Conservation (phyloP, 2,113 vertebrate species). For the Forbesichthys papilliferus region DNA sequence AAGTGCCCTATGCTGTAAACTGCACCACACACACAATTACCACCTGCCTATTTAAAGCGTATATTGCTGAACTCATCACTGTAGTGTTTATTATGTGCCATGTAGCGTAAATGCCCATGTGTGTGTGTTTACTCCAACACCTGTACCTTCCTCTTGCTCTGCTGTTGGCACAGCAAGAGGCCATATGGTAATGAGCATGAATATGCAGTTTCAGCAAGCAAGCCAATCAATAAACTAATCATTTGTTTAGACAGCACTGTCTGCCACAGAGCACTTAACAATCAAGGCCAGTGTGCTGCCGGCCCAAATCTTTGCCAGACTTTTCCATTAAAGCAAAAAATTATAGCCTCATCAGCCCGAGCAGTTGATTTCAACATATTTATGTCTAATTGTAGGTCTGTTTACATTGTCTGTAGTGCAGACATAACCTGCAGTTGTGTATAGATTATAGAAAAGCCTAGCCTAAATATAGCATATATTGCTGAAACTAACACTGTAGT, state of each 20-base stretch:
- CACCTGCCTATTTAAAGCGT: no score
- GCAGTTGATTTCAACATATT: neutral
- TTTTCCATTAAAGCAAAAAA: slow-evolving; percentile 5
- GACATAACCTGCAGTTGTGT: no score
- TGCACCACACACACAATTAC: no score
- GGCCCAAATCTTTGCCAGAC: neutral
- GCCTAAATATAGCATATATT: no score
- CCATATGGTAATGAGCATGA: slow-evolving; percentile 41
- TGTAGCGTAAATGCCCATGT: slow-evolving; percentile 19
- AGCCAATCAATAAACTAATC: slow-evolving; percentile 47
- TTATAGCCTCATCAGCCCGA: neutral
- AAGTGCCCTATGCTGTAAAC: neutral
- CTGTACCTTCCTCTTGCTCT: neutral
- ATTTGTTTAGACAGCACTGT: slow-evolving; percentile 15
- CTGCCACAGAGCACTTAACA: slow-evolving; percentile 22
- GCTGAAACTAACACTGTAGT: neutral
- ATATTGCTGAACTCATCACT: no score
- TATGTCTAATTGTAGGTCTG: no score
- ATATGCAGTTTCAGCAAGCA: slow-evolving; percentile 45
- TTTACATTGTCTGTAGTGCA: no score
- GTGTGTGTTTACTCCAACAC: slow-evolving; percentile 1
- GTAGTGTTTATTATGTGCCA: no score
- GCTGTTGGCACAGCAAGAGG: neutral
- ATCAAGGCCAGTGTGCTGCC: slow-evolving; percentile 19
- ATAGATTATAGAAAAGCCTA: no score